Percentiles rank a stretch among this genome's conserved stretches.
Evolutionary conservation across 2,797 vertebrate species (phyloP).

Genomic region (Echiichthys vipera): DNA sequence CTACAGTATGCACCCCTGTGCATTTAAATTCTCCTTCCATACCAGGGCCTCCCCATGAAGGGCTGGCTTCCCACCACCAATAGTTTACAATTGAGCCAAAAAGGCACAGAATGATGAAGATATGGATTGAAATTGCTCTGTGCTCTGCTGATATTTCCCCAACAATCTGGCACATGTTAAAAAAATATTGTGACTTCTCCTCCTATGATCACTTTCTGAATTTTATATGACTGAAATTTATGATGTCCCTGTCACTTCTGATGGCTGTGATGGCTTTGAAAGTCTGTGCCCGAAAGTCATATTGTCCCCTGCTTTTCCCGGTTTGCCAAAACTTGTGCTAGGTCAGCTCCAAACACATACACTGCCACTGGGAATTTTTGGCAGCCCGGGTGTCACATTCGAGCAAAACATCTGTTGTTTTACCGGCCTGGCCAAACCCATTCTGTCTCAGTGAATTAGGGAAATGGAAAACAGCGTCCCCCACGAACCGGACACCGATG

Average conservation of each 20-base stretch:
- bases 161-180: background rate
- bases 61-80: background rate
- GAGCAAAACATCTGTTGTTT: slow-evolving; percentile 93
- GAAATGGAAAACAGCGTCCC: slow-evolving; percentile 95
- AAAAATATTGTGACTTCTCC: background rate
- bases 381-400: slow-evolving; percentile 74
- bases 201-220: background rate
- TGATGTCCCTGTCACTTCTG: slow-evolving; percentile 25
- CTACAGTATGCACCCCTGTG: background rate
- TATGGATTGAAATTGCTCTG: background rate
- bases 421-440: slow-evolving; percentile 93
- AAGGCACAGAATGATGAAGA: background rate
- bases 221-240: slow-evolving; percentile 1
- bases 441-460: slow-evolving; percentile 97
- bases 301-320: slow-evolving; percentile 59
- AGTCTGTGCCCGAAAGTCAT: slow-evolving; percentile 38
- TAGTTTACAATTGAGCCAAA: background rate
- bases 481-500: slow-evolving; percentile 91
- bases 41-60: background rate
- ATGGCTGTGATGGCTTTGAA: too few species aligned
- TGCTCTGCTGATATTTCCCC: background rate
- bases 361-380: slow-evolving; percentile 89
- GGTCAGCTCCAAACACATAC: slow-evolving; percentile 94
- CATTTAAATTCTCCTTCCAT: background rate
- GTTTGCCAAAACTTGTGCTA: slow-evolving; percentile 91